These are phyloP conservation scores for Micronycteris hirsuta DNA, from an alignment of 2,113 vertebrate genomes.

Conservation along the genomic window DNA sequence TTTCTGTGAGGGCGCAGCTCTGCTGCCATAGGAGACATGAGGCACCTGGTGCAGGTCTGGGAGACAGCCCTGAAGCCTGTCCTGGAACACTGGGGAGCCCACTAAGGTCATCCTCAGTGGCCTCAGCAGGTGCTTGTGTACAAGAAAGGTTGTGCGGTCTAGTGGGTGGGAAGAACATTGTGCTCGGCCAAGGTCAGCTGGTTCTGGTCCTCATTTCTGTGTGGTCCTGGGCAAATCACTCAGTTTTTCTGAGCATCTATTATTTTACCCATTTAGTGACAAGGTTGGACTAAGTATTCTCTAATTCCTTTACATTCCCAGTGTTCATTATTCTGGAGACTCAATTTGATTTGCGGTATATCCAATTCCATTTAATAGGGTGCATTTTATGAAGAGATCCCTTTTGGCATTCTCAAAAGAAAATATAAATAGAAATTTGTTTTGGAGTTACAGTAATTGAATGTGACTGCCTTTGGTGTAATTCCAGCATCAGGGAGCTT, in stretches of 20 bases:
- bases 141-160: background rate
- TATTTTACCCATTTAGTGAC: conserved; percentile 17
- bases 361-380: conserved; percentile 35
- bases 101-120: background rate
- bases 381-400: background rate
- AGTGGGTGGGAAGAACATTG: background rate
- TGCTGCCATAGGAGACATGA: background rate
- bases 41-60: background rate
- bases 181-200: background rate
- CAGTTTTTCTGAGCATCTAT: background rate
- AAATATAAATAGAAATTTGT: conserved; percentile 40
- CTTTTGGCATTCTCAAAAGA: background rate
- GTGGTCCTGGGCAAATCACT: background rate
- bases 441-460: conserved; percentile 28
- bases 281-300: background rate
- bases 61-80: background rate
- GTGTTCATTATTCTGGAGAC: conserved; percentile 1
- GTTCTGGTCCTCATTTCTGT: background rate
- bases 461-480: background rate
- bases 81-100: background rate
- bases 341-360: conserved; percentile 25
- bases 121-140: background rate
- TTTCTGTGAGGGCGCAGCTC: background rate
- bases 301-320: conserved; percentile 33
- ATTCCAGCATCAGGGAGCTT: conserved; percentile 3